phyloP scores from a whole-genome alignment of 2,797 vertebrate genomes.

The Hyperoplus lanceolatus region DNA sequence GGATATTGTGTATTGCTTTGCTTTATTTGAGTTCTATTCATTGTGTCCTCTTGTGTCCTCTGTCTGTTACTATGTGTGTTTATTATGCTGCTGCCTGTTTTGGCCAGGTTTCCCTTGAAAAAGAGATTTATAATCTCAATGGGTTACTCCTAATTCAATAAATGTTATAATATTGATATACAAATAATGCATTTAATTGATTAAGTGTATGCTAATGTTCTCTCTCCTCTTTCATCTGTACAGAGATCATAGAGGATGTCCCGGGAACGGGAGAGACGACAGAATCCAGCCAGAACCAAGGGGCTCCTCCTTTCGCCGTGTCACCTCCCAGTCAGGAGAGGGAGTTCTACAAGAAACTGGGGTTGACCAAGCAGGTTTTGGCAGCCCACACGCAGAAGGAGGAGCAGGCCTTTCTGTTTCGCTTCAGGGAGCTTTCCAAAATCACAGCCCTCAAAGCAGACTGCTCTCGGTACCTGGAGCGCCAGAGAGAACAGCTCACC shows the following conservation, averaged over 20 bases:
- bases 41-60: no score
- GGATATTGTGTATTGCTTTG: no score
- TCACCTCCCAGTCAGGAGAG: slow-evolving; percentile 85
- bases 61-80: no score
- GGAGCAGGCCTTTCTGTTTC: slow-evolving; percentile 92
- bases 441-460: slow-evolving; percentile 86
- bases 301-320: slow-evolving; percentile 61
- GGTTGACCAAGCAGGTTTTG: slow-evolving; percentile 95
- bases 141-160: neutral
- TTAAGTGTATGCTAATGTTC: slow-evolving; percentile 1
- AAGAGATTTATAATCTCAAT: no score
- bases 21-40: no score
- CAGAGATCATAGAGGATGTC: slow-evolving; percentile 92
- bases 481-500: slow-evolving; percentile 64
- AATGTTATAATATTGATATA: neutral
- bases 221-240: slow-evolving; percentile 46
- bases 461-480: slow-evolving; percentile 87
- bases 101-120: no score
- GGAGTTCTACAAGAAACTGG: slow-evolving; percentile 90
- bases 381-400: slow-evolving; percentile 96
- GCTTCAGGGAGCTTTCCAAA: slow-evolving; percentile 87
- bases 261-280: slow-evolving; percentile 81
- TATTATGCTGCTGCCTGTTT: no score
- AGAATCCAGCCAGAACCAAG: slow-evolving; percentile 75
- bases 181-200: neutral